Percentiles rank a stretch among this genome's conserved stretches.
Conservation (phyloP, 2,888 invertebrate genomes). For the Agrotis ipsilon region DNA sequence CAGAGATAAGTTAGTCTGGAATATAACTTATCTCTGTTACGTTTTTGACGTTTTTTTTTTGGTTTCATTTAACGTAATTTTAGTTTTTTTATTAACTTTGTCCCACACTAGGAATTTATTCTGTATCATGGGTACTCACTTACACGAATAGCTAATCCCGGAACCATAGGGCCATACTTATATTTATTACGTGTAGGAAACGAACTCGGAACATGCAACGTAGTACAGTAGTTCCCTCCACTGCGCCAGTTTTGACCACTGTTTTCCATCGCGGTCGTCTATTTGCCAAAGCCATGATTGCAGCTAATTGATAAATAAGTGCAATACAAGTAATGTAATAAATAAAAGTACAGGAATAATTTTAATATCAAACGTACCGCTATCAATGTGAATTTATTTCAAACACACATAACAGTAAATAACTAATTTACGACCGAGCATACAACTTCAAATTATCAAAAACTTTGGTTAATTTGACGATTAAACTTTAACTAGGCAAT, state of each 20-base stretch:
- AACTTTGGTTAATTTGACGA: constrained; percentile 42
- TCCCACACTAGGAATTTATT: too few relatives aligned
- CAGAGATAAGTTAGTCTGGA: too few relatives aligned
- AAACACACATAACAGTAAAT: constrained; percentile 20
- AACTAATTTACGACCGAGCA: constrained; percentile 36
- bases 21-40: too few relatives aligned
- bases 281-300: background rate
- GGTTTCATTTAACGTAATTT: background rate
- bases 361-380: constrained; percentile 3
- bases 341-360: background rate
- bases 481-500: constrained; percentile 39
- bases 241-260: too few relatives aligned
- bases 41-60: background rate
- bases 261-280: too few relatives aligned
- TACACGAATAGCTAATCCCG: too few relatives aligned
- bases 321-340: background rate
- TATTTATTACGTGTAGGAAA: too few relatives aligned
- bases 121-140: too few relatives aligned
- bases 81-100: too few relatives aligned
- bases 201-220: too few relatives aligned
- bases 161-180: too few relatives aligned
- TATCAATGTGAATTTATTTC: constrained; percentile 11
- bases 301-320: background rate
- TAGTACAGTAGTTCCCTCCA: too few relatives aligned
- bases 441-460: constrained; percentile 28